phyloP scores from a whole-genome alignment of 2,888 invertebrate species.

The Tenthredo mesomela region DNA sequence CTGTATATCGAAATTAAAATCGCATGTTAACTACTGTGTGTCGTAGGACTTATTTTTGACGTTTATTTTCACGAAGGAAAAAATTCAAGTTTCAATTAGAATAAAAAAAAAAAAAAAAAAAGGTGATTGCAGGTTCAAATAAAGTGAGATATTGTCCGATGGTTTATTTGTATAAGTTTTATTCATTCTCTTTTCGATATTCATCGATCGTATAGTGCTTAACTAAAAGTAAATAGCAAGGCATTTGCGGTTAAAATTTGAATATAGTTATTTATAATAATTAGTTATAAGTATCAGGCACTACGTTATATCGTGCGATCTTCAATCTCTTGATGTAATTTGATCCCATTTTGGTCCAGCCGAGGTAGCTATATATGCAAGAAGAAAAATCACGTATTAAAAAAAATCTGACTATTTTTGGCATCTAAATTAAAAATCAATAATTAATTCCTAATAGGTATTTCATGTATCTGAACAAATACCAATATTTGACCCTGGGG shows the following conservation, averaged over 20 bases:
- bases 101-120: not conserved
- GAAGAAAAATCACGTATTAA: not conserved
- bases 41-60: not conserved
- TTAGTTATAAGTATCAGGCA: slow-evolving; percentile 28
- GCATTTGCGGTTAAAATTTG: slow-evolving; percentile 36
- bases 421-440: slow-evolving; percentile 58
- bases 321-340: slow-evolving; percentile 39
- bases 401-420: slow-evolving; percentile 4
- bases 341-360: slow-evolving; percentile 41
- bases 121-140: not conserved
- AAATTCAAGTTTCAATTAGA: not conserved
- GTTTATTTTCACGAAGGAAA: too few relatives aligned
- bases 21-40: not conserved
- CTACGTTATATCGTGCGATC: slow-evolving; percentile 40
- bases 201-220: slow-evolving; percentile 42
- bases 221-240: slow-evolving; percentile 37
- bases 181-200: slow-evolving; percentile 36
- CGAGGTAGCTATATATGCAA: not conserved
- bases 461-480: slow-evolving; percentile 44
- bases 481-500: slow-evolving; percentile 46
- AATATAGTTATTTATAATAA: slow-evolving; percentile 38
- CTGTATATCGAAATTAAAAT: not conserved
- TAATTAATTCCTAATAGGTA: slow-evolving; percentile 70
- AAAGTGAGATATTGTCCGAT: not conserved
- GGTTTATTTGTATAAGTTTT: slow-evolving; percentile 34